Base-by-base conservation (phyloP, 2,888 invertebrate genomes). In the Drosophila mettleri region DNA sequence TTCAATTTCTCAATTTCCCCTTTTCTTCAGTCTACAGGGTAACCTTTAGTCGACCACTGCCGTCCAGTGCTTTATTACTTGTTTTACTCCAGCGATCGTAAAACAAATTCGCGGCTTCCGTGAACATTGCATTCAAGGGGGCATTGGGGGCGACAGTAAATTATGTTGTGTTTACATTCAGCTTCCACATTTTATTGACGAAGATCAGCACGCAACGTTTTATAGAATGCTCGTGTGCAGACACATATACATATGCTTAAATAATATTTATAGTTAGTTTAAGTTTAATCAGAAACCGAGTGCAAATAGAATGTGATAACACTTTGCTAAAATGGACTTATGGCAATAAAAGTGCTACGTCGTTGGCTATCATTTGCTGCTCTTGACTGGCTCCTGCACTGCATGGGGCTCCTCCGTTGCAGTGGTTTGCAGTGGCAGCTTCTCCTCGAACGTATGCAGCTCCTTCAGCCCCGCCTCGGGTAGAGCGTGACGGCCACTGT, bases 381-480 rank as follows among this genome's bases (percentile, higher is more conserved):
- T 45, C 49, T 71, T 66, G 38, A 66, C 39, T 65, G 76, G 12
- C 39, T 74, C n/a, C 14, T 12, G 22, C 16, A 22, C 45, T 9
- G n/a, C 24, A 27, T 54, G 18, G 8, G 8, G 20, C 8, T 59
- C 54, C 2, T 12, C 45, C 31, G 49, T 66, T 14, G 52, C 1
- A 18, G 31, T 43, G 18, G 7, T 24, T 20, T 60, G 48, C 12
- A 88, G 46, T 6, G 85, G 85, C 12, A 72, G 29, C 34, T 72
- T 70, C 41, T 88, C 85, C 43, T 88, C 78, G 20, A 79, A 20
- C 5, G 46, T 18, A 39, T 91, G 86, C 61, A 90, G 51, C 67
- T 91, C 92, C 62, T 91, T 91, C 2, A 88, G 82, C 1, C 61
- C 80, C 2, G 69, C 63, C n/a, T 78, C 80, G 6, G 67, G 45